Conservation (phyloP, 2,888 invertebrate genomes). For the Platerodrilus igneus region DNA sequence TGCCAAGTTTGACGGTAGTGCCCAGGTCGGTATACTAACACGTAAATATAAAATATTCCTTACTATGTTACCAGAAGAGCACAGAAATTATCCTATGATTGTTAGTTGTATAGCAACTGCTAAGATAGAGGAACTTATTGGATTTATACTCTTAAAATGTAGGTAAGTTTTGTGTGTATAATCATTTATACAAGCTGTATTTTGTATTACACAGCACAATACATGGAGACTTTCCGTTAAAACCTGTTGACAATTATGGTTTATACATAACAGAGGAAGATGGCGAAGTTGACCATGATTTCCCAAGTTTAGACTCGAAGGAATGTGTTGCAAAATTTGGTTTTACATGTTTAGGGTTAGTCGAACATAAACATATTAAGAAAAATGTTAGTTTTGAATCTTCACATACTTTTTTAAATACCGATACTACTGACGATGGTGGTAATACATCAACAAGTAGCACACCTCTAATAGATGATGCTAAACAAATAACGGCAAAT, state of each 20-base stretch:
- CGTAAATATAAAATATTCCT: slow-evolving; percentile 87
- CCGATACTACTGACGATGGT: slow-evolving; percentile 19
- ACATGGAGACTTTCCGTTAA: slow-evolving; percentile 59
- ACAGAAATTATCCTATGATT: slow-evolving; percentile 78
- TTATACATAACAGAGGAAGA: slow-evolving; percentile 94
- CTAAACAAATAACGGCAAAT: slow-evolving; percentile 48
- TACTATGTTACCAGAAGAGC: slow-evolving; percentile 77
- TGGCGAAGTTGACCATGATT: slow-evolving; percentile 90
- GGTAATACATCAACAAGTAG: slow-evolving; percentile 3
- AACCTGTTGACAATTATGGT: slow-evolving; percentile 70
- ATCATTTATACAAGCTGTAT: neutral
- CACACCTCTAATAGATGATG: slow-evolving; percentile 34
- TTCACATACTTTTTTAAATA: slow-evolving; percentile 21
- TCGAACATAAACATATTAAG: slow-evolving; percentile 61
- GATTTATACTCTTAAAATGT: slow-evolving; percentile 86
- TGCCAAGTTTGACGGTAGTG: slow-evolving; percentile 87
- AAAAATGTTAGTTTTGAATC: slow-evolving; percentile 44
- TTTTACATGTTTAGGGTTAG: slow-evolving; percentile 82
- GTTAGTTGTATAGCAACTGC: slow-evolving; percentile 78
- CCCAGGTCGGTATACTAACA: slow-evolving; percentile 71
- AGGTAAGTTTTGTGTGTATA: slow-evolving; percentile 45
- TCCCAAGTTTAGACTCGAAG: slow-evolving; percentile 82
- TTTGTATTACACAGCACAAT: slow-evolving; percentile 50
- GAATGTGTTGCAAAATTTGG: slow-evolving; percentile 93
- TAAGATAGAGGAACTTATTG: slow-evolving; percentile 86